Base-by-base conservation (phyloP, 1,140 invertebrate species). In the Zaprionus lachaisei region DNA sequence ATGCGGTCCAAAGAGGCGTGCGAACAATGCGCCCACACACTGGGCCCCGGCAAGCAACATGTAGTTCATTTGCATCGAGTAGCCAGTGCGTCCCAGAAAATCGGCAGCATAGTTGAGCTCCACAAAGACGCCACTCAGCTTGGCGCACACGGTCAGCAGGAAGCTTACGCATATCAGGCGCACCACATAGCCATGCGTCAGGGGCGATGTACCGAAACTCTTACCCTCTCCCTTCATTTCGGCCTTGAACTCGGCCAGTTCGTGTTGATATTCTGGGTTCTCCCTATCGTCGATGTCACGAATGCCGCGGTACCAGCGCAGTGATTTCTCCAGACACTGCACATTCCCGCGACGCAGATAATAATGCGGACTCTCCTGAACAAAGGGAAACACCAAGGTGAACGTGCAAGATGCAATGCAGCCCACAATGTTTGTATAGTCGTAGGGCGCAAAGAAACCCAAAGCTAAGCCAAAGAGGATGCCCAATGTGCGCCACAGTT, bases 321-420 rank as follows among this genome's bases (percentile, higher is more conserved):
- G 83, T 1, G 94, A 93, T 51, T 94, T 92, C 82, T 94, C 94
- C 65, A 94, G 91, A 64, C 92, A 86, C 37, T 93, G 82, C n/a
- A 92, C 85, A 64, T 94, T 91, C 51, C 93, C 93, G 58, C 93
- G 94, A 57, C 94, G 94, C 61, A 95, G 80, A 66, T 94, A 94
- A 75, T 94, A 95, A 73, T 95, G 94, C n/a, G 95, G 94, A 67
- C 94, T 95, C 92, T 95, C 95, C 28, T 94, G 94, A 47, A 94
- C 90, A 77, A 95, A 95, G 28, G 94, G 93, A 72, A 95, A 7
- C 90, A 86, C 44, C 44, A 94, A 71, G 12, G 94, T 91, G 80
- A 95, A 95, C 20, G 92, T 79, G 54, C 94, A 93, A 5, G 95
- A 94, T n/a, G 94, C 92, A 54, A 93, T 92, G 84, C 94, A 93